Evolutionary conservation across 2,113 vertebrate species (phyloP).

Genomic region (Pan paniscus): DNA sequence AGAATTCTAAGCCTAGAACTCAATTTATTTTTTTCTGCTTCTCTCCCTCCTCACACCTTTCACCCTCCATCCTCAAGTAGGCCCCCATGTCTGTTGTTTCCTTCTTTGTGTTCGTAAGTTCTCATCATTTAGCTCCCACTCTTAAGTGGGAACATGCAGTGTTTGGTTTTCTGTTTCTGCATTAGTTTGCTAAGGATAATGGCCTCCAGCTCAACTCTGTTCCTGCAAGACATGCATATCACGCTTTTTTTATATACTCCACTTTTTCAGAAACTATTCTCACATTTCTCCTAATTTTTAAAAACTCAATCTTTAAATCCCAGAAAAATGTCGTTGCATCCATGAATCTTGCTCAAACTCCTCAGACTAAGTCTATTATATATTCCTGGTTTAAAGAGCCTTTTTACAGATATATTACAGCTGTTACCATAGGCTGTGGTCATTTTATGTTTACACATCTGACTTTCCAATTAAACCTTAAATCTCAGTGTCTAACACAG

Average conservation of each 20-base stretch:
- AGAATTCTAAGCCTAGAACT: neutral
- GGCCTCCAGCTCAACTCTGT: no score
- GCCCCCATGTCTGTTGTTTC: no score
- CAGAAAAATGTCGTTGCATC: neutral
- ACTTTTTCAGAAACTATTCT: neutral
- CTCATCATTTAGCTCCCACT: no score
- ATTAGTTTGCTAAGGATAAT: no score
- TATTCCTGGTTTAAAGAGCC: neutral
- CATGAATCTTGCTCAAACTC: neutral
- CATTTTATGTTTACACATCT: neutral
- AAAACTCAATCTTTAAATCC: neutral
- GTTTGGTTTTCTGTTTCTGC: no score
- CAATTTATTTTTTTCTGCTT: no score
- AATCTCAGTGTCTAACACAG: neutral
- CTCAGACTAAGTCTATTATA: neutral
- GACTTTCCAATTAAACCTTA: neutral
- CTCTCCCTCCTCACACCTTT: no score
- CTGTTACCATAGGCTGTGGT: fast-evolving
- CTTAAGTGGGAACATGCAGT: no score
- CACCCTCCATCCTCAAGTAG: no score
- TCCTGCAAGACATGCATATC: no score
- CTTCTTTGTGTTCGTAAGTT: no score
- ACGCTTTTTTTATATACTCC: neutral
- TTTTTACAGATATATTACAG: neutral
- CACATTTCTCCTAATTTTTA: neutral